Evolutionary conservation across 2,113 vertebrate species (phyloP), one percentile per base, ranked within the genome.

Genomic region (Cranoglanis bouderius): DNA sequence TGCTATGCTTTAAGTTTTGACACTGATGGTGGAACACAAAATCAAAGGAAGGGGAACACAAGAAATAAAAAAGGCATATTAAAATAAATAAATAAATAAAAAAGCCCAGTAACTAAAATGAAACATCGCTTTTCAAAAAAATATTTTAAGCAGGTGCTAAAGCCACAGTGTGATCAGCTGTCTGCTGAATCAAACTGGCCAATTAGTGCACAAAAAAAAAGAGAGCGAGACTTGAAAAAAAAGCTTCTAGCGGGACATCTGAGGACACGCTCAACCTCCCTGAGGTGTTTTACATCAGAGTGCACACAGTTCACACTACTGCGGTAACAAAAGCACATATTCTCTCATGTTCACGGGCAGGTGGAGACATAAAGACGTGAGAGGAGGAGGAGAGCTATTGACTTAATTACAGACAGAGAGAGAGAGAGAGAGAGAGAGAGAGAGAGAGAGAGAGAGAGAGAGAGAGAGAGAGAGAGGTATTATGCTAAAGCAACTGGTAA

Each of bases 111-210:
- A 82, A 55, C n/a, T 53, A 38, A 57, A 55, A 82, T 82, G n/a
- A 57, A 82, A 82, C 80, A 57, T 82, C 16, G 4, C 29, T 80
- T 16, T 82, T 51, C n/a, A n/a, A n/a, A n/a, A n/a, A n/a, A n/a
- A n/a, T n/a, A 35, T 53, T 29, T 53, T 53, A 84, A 84, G 82
- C 59, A 84, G 82, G 61, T 84, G 82, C 82, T 84, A 84, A 84
- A 84, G 59, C 82, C 61, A n/a, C 14, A n/a, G 59, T 65, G 40
- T 84, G 82, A 65, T 16, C 57, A 65, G 82, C 59, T 84, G 59
- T 84, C 82, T n/a, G 40, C 82, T 46, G 59, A 84, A 84, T 84
- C 57, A 32, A 84, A 84, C 82, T n/a, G 26, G 59, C 59, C 59
- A 84, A 65, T 83, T 83, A 83, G 82, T 83, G 38, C 55, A 57